Evolutionary conservation across 2,113 vertebrate genomes (phyloP).

Genomic region (Prunella fulvescens): DNA sequence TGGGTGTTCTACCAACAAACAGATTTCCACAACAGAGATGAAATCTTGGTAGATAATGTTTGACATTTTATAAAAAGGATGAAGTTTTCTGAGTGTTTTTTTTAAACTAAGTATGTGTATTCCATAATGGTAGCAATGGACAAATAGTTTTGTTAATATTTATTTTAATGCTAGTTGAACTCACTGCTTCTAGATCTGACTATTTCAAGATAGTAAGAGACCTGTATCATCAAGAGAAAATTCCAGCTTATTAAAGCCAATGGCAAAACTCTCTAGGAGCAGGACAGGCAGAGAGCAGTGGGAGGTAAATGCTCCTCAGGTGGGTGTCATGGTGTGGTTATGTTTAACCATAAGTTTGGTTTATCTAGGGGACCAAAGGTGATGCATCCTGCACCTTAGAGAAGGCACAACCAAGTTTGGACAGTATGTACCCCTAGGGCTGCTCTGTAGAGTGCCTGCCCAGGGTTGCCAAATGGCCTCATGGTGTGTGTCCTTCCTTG

Average conservation of each 20-base stretch:
- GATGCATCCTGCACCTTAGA: background rate
- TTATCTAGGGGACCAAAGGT: background rate
- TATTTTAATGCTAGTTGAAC: background rate
- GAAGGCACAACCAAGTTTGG: background rate
- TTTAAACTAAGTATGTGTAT: background rate
- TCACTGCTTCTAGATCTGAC: background rate
- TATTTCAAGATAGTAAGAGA: background rate
- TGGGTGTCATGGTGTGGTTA: background rate
- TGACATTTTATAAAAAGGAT: background rate
- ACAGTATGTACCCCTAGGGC: background rate
- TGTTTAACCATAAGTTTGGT: background rate
- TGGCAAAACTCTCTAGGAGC: background rate
- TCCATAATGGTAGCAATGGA: background rate
- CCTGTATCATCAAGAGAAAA: background rate
- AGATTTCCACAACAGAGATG: background rate
- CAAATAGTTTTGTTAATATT: background rate
- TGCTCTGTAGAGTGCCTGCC: background rate
- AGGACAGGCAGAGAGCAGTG: rapidly evolving
- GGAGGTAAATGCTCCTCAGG: rapidly evolving
- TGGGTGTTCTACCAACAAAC: background rate
- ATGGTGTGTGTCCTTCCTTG: background rate
- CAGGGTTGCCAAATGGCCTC: background rate
- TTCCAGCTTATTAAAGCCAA: background rate
- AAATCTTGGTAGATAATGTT: background rate
- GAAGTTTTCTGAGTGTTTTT: background rate